Percentiles rank a stretch among this genome's conserved stretches.
Evolutionary conservation across 2,113 vertebrate genomes (phyloP).

Genomic region (Malaclemys terrapin): DNA sequence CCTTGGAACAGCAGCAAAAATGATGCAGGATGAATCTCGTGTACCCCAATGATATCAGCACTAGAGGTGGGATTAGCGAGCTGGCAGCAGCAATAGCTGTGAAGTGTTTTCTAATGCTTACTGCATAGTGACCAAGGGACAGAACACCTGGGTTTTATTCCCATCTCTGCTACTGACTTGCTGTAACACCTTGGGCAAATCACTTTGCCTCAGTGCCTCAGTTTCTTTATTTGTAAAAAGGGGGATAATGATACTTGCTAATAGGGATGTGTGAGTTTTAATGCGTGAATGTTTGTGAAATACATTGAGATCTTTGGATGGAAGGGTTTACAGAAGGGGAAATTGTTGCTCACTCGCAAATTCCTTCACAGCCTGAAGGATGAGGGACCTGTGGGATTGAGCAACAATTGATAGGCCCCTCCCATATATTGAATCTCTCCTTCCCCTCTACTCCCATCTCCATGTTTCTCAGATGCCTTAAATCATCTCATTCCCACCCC

Average conservation of each 20-base stretch:
- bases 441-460: neutral
- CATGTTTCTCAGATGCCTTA: neutral
- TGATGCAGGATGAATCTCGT: fast-evolving
- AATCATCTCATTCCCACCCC: neutral
- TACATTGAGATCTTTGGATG: neutral
- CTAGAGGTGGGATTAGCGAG: neutral
- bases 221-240: neutral
- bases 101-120: fast-evolving
- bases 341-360: neutral
- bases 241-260: neutral
- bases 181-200: neutral
- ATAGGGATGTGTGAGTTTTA: neutral
- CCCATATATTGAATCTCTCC: neutral
- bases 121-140: neutral
- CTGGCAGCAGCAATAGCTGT: fast-evolving
- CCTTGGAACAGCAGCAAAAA: neutral
- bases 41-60: neutral
- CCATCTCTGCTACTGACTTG: neutral
- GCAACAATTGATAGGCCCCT: neutral
- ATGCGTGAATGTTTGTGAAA: neutral
- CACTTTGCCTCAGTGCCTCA: neutral
- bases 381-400: neutral
- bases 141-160: too few relatives aligned
- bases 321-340: neutral
- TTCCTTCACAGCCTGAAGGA: neutral